Evolutionary conservation across 2,888 invertebrate genomes (phyloP).

Genomic region (Plebejus argus): DNA sequence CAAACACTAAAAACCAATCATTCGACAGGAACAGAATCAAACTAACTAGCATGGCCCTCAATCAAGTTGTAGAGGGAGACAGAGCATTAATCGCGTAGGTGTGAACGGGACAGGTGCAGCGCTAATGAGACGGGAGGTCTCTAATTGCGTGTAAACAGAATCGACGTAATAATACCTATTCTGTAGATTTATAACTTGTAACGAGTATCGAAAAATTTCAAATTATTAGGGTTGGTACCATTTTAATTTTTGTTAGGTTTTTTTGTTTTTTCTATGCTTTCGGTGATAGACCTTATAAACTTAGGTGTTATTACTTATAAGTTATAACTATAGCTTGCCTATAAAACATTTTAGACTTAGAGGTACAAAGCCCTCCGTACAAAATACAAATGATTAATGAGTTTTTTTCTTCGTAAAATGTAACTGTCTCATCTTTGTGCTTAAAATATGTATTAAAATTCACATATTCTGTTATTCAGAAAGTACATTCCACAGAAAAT

Average conservation of each 20-base stretch:
- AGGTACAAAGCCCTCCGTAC: no score
- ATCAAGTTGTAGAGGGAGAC: constrained; percentile 58
- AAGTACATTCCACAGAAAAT: no score
- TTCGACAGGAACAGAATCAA: constrained; percentile 66
- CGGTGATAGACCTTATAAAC: neutral
- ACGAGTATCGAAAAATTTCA: constrained; percentile 36
- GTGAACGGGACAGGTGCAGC: constrained; percentile 53
- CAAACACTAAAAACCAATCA: constrained; percentile 64
- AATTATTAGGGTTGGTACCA: constrained; percentile 33
- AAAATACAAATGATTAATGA: no score
- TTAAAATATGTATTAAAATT: no score
- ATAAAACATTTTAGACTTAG: neutral
- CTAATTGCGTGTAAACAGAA: constrained; percentile 77
- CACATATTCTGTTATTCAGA: no score
- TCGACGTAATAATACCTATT: constrained; percentile 70
- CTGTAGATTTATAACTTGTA: constrained; percentile 43
- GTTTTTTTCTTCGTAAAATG: no score
- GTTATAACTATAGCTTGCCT: neutral
- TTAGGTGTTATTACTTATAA: neutral
- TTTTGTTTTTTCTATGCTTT: neutral
- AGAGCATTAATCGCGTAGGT: constrained; percentile 45
- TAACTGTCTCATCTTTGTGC: no score
- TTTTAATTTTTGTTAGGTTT: neutral
- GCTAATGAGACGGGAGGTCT: constrained; percentile 74
- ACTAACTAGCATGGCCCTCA: constrained; percentile 62